Conservation (phyloP, 2,888 invertebrate genomes). For the Cerastoderma edule region DNA sequence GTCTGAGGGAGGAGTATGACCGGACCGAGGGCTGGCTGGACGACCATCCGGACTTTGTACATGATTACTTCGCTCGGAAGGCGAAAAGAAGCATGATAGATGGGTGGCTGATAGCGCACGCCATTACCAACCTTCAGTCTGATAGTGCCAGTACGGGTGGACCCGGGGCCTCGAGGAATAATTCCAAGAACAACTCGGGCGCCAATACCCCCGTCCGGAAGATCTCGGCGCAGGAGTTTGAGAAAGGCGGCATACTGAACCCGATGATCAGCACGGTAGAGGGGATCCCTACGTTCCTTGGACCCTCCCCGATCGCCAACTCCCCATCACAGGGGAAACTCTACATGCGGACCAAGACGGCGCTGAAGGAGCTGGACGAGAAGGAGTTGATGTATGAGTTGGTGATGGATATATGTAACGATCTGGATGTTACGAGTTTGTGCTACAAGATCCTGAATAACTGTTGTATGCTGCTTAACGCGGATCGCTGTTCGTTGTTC, state of each 20-base stretch:
- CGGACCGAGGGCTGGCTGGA: conserved; percentile 97
- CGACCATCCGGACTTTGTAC: conserved; percentile 97
- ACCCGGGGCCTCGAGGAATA: conserved; percentile 70
- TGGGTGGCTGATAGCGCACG: conserved; percentile 90
- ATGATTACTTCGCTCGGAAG: conserved; percentile 96
- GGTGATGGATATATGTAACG: conserved; percentile 83
- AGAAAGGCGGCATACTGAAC: conserved; percentile 94
- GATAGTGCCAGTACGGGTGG: conserved; percentile 77
- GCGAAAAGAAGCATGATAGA: conserved; percentile 96
- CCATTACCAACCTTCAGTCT: conserved; percentile 72
- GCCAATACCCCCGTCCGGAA: conserved; percentile 96
- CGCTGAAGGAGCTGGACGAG: conserved; percentile 81
- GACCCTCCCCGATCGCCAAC: conserved; percentile 77
- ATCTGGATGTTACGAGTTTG: conserved; percentile 82
- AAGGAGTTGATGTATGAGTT: conserved; percentile 83
- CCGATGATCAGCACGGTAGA: conserved; percentile 95
- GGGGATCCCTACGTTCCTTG: conserved; percentile 95
- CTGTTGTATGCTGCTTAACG: conserved; percentile 81
- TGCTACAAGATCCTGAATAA: conserved; percentile 83
- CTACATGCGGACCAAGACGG: conserved; percentile 85
- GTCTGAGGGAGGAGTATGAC: conserved; percentile 72
- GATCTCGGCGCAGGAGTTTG: conserved; percentile 98
- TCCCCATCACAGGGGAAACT: conserved; percentile 85
- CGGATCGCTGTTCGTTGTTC: conserved; percentile 83
- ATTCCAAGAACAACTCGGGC: conserved; percentile 87